Evolutionary conservation across 2,888 invertebrate species (phyloP).

Genomic region (Tetropium fuscum): DNA sequence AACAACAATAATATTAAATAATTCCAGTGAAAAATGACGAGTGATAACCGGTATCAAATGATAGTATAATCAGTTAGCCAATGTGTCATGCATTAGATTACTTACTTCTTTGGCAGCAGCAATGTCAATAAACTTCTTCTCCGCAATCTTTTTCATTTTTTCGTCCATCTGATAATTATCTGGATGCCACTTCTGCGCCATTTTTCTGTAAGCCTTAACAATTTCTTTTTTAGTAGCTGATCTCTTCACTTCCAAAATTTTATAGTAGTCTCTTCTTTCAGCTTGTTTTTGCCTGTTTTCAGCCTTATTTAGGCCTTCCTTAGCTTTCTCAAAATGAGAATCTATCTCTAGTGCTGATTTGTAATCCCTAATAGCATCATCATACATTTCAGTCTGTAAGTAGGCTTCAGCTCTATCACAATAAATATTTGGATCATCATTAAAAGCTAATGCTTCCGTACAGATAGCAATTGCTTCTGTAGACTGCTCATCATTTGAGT

Average conservation of each 20-base stretch:
- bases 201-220: slow-evolving; percentile 94
- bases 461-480: slow-evolving; percentile 82
- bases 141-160: slow-evolving; percentile 93
- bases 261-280: slow-evolving; percentile 96
- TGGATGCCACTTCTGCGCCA: slow-evolving; percentile 99
- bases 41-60: too few species aligned
- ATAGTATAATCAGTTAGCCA: too few species aligned
- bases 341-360: slow-evolving; percentile 89
- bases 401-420: slow-evolving; percentile 96
- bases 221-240: slow-evolving; percentile 94
- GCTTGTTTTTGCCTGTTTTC: slow-evolving; percentile 94
- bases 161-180: slow-evolving; percentile 87
- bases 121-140: slow-evolving; percentile 98
- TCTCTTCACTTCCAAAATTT: slow-evolving; percentile 92
- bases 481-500: slow-evolving; percentile 76
- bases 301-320: slow-evolving; percentile 89
- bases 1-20: too few species aligned
- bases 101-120: slow-evolving; percentile 98
- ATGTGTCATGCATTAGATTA: too few species aligned
- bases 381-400: slow-evolving; percentile 87
- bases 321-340: slow-evolving; percentile 81
- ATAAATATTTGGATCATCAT: slow-evolving; percentile 80
- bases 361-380: slow-evolving; percentile 91
- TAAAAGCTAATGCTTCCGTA: slow-evolving; percentile 81
- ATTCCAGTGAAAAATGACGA: too few species aligned